Base-by-base conservation (phyloP, 2,797 vertebrate species). In the Pteropus rufus region DNA sequence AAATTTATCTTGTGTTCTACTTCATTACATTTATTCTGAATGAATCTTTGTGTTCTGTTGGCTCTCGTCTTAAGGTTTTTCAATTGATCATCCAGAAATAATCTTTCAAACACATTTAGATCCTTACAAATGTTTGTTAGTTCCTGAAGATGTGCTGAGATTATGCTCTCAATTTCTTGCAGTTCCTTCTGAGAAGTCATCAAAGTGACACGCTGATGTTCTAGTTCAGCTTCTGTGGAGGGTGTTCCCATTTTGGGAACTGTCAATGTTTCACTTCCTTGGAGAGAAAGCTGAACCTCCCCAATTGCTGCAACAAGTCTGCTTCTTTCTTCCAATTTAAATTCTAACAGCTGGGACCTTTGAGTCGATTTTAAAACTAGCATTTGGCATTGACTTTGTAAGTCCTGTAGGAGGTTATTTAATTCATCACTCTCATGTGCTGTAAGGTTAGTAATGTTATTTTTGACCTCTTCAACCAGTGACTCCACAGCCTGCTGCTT, bases 301-400 rank as follows among this genome's bases (percentile, higher is more conserved):
- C 98, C 98, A 41, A 99, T 95, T 95, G 99, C 98, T 93, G 98
- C 98, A 44, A 98, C 98, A 94, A 99, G 98, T 89, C 98, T 99
- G 79, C 99, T 99, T 92, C 99, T 99, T 64, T 98, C 99, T 97
- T 99, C 99, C 97, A 99, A 98, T 39, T 99, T 98, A 1, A 98
- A 98, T 98, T 99, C 99, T 6, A 99, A 98, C 67, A 99, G 98
- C 82, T 99, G 98, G 91, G 99, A 98, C 3, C 99, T 98, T 52
- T 98, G 97, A 24, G 98, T 91, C 10, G 99, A 98, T 96, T 99
- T 99, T 95, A 98, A 98, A 46, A 98, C 96, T 2, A 99, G 99
- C 26, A 97, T 98, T 95, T 98, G 98, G 56, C 99, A 99, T 31
- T 99, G 98, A 72, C 98, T 97, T 90, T 99, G 98, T 19, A 99